Evolutionary conservation across 2,797 vertebrate species (phyloP).

Genomic region (Pitangus sulphuratus): DNA sequence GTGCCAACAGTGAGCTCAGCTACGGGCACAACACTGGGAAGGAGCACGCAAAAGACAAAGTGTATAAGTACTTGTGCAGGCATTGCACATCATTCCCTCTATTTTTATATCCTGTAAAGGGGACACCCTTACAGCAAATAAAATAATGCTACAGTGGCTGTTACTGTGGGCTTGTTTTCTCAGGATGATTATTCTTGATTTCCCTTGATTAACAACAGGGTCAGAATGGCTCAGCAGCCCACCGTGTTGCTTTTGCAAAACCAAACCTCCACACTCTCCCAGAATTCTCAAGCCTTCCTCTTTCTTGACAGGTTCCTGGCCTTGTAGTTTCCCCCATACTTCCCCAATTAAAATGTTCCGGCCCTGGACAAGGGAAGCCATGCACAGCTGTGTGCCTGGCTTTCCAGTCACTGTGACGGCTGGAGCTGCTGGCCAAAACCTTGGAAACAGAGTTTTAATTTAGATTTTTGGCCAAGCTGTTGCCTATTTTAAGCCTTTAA

Average conservation of each 20-base stretch:
- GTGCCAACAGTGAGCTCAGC: background rate
- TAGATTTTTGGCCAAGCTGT: background rate
- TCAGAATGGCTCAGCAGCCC: background rate
- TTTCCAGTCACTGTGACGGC: background rate
- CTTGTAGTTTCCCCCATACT: background rate
- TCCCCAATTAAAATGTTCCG: background rate
- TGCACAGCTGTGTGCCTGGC: background rate
- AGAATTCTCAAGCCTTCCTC: background rate
- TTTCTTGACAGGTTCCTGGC: background rate
- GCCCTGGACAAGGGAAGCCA: background rate
- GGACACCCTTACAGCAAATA: background rate
- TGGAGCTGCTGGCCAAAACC: conserved; percentile 9
- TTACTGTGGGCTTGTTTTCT: background rate
- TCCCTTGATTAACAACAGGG: background rate
- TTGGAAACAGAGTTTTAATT: conserved; percentile 34
- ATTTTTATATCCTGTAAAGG: background rate
- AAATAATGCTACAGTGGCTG: background rate
- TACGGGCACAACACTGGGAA: background rate
- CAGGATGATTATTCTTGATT: too few species aligned
- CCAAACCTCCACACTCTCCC: background rate
- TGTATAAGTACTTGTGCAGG: background rate
- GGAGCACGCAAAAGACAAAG: rapidly evolving
- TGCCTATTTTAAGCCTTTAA: conserved; percentile 11
- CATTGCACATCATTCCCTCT: background rate
- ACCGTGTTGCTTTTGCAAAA: background rate